These are phyloP conservation scores for Sebastes jordani DNA, from an alignment of 2,797 vertebrate species.

Conservation along the genomic window DNA sequence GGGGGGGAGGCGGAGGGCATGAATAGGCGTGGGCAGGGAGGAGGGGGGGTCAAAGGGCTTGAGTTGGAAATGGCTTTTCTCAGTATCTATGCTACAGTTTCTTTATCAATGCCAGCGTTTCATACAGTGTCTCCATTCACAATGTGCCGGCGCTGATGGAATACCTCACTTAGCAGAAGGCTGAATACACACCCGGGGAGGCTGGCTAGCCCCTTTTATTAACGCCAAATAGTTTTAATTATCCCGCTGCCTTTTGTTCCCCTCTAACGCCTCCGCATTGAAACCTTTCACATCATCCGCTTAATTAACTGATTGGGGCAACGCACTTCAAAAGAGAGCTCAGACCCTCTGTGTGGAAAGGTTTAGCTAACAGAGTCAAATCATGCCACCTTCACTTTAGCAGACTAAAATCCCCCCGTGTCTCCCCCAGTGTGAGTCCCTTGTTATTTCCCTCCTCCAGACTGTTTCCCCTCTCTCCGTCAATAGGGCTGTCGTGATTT, in stretches of 20 bases:
- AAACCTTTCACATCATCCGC: slow-evolving; percentile 65
- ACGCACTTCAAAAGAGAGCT: slow-evolving; percentile 57
- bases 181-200: slow-evolving; percentile 55
- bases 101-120: slow-evolving; percentile 70
- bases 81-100: slow-evolving; percentile 71
- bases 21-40: slow-evolving; percentile 60
- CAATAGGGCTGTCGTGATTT: slow-evolving; percentile 43
- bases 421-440: slow-evolving; percentile 27
- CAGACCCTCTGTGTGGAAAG: slow-evolving; percentile 46
- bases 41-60: slow-evolving; percentile 71
- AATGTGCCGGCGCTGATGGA: slow-evolving; percentile 30
- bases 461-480: slow-evolving; percentile 28
- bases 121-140: slow-evolving; percentile 70
- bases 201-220: slow-evolving; percentile 48
- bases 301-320: slow-evolving; percentile 64
- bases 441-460: slow-evolving; percentile 41
- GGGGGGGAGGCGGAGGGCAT: slow-evolving; percentile 34
- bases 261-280: slow-evolving; percentile 51
- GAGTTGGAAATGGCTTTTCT: slow-evolving; percentile 64
- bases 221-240: slow-evolving; percentile 73
- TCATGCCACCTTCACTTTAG: slow-evolving; percentile 49
- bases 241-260: slow-evolving; percentile 70
- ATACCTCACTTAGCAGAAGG: slow-evolving; percentile 51
- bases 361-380: slow-evolving; percentile 67
- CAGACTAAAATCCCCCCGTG: slow-evolving; percentile 19